Percentiles rank a stretch among this genome's conserved stretches.
Evolutionary conservation across 2,113 vertebrate species (phyloP).

Genomic region (human): GRCh38 chr2:188483501-188484000

Average conservation of each 20-base stretch:
- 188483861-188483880: background rate
- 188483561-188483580: background rate
- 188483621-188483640: background rate
- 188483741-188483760: background rate
- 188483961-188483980: too few relatives aligned
- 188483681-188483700: background rate
- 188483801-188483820: constrained; percentile 20
- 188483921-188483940: background rate
- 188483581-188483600: background rate
- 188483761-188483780: background rate
- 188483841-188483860: background rate
- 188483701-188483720: background rate
- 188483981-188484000: too few relatives aligned
- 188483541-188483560: background rate
- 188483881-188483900: background rate
- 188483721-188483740: background rate
- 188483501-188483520: background rate
- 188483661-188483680: background rate
- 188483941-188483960: too few relatives aligned
- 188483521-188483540: constrained; percentile 18
- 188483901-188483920: background rate
- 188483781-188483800: background rate
- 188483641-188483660: background rate
- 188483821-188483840: background rate
- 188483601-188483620: background rate